phyloP scores from a whole-genome alignment of 92 coral and sea anemone species.

The Phenganax subtilis region DNA sequence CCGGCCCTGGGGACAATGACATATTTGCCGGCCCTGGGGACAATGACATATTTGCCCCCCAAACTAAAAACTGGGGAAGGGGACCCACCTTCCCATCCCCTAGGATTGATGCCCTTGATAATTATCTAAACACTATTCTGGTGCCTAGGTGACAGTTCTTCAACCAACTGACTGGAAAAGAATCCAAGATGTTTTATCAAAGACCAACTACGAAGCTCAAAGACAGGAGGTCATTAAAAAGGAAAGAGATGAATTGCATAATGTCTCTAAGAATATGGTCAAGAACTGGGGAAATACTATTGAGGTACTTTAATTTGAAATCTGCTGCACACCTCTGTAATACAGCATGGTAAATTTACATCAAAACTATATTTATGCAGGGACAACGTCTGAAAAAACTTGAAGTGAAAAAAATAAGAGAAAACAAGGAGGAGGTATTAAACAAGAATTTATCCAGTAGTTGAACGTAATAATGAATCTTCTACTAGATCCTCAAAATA shows the following conservation, averaged over 20 bases:
- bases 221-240: conserved; percentile 64
- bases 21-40: no score
- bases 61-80: no score
- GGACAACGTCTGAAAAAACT: conserved; percentile 92
- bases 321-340: background rate
- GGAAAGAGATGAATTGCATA: conserved; percentile 75
- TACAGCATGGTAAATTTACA: background rate
- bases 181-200: conserved; percentile 83
- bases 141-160: conserved; percentile 74
- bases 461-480: no score
- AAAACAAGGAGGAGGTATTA: conserved; percentile 86
- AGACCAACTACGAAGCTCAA: conserved; percentile 78
- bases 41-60: no score
- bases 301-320: conserved; percentile 52
- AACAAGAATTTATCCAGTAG: background rate
- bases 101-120: no score
- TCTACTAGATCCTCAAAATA: no score
- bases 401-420: conserved; percentile 78
- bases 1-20: no score
- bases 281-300: conserved; percentile 97
- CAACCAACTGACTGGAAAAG: conserved; percentile 93
- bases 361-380: conserved; percentile 36
- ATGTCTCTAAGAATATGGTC: conserved; percentile 72
- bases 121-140: background rate
- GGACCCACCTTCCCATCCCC: no score